These are phyloP conservation scores for Hypercompe scribonia DNA, from an alignment of 2,888 invertebrate genomes.

Conservation along the genomic window DNA sequence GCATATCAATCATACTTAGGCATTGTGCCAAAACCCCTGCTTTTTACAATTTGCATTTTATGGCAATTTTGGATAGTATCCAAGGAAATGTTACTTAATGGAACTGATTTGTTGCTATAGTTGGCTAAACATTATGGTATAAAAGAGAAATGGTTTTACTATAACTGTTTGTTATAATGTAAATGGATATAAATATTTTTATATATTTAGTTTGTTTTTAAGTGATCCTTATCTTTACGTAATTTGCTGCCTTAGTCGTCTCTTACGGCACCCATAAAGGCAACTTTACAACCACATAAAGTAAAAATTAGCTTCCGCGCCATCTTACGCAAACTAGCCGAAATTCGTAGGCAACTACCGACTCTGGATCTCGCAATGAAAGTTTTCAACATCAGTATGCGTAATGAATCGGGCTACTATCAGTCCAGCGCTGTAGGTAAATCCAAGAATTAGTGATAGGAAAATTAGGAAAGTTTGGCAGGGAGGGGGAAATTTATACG, in stretches of 20 bases:
- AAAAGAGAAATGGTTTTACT: background rate
- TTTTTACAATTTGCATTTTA: background rate
- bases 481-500: no score
- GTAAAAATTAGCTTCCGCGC: background rate
- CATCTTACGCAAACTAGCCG: background rate
- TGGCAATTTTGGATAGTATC: slow-evolving; percentile 4
- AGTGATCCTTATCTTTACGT: no score
- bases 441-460: no score
- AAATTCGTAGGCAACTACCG: background rate
- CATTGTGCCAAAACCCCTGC: background rate
- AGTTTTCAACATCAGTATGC: background rate
- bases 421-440: background rate
- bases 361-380: background rate
- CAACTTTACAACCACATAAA: background rate
- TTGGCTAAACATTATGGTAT: background rate
- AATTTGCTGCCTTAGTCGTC: no score
- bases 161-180: background rate
- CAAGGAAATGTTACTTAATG: slow-evolving; percentile 4
- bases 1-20: background rate
- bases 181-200: no score
- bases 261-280: no score
- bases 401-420: background rate
- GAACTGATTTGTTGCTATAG: background rate
- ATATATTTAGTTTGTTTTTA: background rate
- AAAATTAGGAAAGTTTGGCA: no score